Evolutionary conservation across 2,888 invertebrate genomes (phyloP).

Genomic region (Pelosia muscerda): DNA sequence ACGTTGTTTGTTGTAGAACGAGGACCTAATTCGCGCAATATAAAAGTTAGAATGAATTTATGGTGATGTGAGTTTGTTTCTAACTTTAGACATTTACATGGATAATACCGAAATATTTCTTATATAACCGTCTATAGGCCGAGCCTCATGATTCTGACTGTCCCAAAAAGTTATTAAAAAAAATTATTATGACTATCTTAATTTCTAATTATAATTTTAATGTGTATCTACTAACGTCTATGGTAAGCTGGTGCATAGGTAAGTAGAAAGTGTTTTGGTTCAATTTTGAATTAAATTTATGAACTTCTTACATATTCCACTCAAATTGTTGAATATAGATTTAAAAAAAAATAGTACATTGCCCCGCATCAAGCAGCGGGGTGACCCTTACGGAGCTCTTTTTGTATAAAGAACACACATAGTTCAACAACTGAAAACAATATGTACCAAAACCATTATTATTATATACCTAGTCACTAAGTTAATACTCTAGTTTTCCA

Average conservation of each 20-base stretch:
- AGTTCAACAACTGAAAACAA: too few species aligned
- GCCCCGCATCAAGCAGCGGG: too few species aligned
- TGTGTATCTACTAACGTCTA: background rate
- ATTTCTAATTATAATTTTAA: background rate
- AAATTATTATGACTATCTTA: background rate
- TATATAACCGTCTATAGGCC: background rate
- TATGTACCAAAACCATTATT: too few species aligned
- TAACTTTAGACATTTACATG: slow-evolving; percentile 29
- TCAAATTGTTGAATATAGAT: too few species aligned
- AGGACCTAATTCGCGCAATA: slow-evolving; percentile 17
- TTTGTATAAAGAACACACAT: too few species aligned
- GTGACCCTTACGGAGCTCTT: too few species aligned
- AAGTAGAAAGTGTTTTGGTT: background rate
- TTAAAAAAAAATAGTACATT: too few species aligned
- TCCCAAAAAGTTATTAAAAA: background rate
- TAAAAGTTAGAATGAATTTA: slow-evolving; percentile 38
- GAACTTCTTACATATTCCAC: background rate
- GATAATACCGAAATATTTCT: slow-evolving; percentile 11
- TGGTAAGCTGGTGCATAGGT: background rate
- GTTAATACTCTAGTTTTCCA: too few species aligned
- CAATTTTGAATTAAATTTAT: background rate
- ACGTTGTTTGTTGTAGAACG: slow-evolving; percentile 13
- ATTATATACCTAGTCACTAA: too few species aligned
- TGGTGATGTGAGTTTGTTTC: slow-evolving; percentile 33
- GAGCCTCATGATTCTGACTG: background rate